Conservation (phyloP, 2,888 invertebrate genomes). For the Diarsia rubi region DNA sequence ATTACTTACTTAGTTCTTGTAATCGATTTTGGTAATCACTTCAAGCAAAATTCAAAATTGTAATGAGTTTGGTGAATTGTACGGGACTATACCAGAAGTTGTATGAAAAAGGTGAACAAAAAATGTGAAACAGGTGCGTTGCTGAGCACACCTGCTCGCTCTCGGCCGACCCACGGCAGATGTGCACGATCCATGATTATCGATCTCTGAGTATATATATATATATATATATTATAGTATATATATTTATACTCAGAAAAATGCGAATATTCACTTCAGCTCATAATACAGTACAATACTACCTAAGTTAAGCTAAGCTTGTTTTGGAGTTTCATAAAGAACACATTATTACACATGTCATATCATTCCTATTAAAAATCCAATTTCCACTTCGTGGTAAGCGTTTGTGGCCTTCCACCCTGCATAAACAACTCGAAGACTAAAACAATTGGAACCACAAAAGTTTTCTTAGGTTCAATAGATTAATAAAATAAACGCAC, state of each 20-base stretch:
- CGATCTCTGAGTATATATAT: slow-evolving; percentile 69
- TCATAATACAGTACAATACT: neutral
- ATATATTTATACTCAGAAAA: slow-evolving; percentile 31
- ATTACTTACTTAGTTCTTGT: neutral
- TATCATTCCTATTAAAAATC: too few relatives aligned
- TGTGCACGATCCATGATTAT: slow-evolving; percentile 73
- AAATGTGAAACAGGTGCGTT: slow-evolving; percentile 86
- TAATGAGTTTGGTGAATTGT: slow-evolving; percentile 64
- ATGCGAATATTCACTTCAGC: slow-evolving; percentile 39
- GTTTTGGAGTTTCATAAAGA: neutral
- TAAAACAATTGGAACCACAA: neutral
- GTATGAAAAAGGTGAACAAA: slow-evolving; percentile 75
- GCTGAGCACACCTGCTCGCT: slow-evolving; percentile 78
- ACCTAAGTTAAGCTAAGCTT: neutral
- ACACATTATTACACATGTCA: neutral
- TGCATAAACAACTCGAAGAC: neutral
- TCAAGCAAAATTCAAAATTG: slow-evolving; percentile 42
- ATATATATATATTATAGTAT: too few relatives aligned
- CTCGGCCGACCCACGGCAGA: slow-evolving; percentile 75
- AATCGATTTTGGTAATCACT: slow-evolving; percentile 4
- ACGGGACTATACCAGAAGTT: slow-evolving; percentile 62
- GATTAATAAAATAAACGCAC: slow-evolving; percentile 14
- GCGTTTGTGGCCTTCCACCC: neutral
- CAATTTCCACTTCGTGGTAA: neutral
- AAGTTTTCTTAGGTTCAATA: neutral